Conservation (phyloP, 2,797 vertebrate species). For the Octomys mimax region DNA sequence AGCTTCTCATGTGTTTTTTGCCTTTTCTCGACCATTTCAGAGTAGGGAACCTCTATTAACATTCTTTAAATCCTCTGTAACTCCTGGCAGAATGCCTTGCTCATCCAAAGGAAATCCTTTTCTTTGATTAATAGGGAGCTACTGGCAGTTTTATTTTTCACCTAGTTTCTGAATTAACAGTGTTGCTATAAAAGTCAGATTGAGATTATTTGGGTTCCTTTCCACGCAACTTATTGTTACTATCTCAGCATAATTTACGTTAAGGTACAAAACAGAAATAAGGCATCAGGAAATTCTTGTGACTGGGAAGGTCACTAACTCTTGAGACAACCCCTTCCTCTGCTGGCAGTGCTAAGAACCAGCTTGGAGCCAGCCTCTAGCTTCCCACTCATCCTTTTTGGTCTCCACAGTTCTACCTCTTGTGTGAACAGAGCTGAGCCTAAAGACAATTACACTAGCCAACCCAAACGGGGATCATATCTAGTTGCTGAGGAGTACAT, state of each 20-base stretch:
- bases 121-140: neutral
- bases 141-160: neutral
- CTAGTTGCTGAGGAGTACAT: neutral
- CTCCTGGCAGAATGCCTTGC: neutral
- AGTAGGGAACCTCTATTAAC: neutral
- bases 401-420: neutral
- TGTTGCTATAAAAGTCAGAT: neutral
- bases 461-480: neutral
- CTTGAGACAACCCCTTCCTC: too few relatives aligned
- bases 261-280: neutral
- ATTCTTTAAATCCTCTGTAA: neutral
- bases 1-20: neutral
- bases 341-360: neutral
- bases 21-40: neutral
- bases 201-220: neutral
- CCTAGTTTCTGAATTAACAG: neutral
- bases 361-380: neutral
- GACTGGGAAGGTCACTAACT: neutral
- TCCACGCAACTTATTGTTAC: neutral
- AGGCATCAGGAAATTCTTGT: neutral
- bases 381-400: neutral
- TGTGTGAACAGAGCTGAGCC: neutral
- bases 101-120: neutral
- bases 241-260: neutral
- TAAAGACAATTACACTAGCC: neutral